Evolutionary conservation across 2,113 vertebrate genomes (phyloP).

Genomic region (Eurypyga helias): DNA sequence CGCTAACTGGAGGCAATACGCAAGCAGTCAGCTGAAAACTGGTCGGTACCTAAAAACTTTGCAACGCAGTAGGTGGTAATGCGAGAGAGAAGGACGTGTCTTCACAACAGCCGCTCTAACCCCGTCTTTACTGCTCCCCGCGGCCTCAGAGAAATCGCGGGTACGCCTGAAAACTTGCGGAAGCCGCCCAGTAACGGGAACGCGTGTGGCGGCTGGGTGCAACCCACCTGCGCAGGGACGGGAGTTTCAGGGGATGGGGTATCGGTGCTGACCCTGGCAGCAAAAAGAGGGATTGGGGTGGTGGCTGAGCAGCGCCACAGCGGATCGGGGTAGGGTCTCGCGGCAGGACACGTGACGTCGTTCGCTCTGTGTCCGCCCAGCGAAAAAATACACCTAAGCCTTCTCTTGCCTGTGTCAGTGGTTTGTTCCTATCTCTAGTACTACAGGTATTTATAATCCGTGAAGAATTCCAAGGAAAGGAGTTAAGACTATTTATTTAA

Average conservation of each 20-base stretch:
- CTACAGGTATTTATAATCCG: constrained; percentile 45
- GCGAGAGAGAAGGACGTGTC: neutral
- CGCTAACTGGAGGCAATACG: neutral
- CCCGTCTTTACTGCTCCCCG: neutral
- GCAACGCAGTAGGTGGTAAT: neutral
- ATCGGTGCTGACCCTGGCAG: neutral
- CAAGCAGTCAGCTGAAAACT: neutral
- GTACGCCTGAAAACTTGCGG: no score
- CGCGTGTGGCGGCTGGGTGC: neutral
- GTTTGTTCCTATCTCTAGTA: constrained; percentile 42
- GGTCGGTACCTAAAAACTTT: neutral
- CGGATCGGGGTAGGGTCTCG: neutral
- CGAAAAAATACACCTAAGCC: neutral
- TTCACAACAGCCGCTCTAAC: neutral
- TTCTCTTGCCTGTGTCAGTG: constrained; percentile 28
- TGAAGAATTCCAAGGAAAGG: constrained; percentile 51
- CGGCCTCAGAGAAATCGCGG: neutral
- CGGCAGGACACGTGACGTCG: neutral
- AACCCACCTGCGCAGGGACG: neutral
- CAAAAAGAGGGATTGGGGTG: neutral
- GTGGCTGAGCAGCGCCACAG: neutral
- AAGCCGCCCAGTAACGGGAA: neutral
- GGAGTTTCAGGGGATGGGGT: neutral
- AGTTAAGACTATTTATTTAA: constrained; percentile 76
- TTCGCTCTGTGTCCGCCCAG: neutral